phyloP scores from a whole-genome alignment of 2,888 invertebrate genomes.

The Nephrotoma appendiculata region DNA sequence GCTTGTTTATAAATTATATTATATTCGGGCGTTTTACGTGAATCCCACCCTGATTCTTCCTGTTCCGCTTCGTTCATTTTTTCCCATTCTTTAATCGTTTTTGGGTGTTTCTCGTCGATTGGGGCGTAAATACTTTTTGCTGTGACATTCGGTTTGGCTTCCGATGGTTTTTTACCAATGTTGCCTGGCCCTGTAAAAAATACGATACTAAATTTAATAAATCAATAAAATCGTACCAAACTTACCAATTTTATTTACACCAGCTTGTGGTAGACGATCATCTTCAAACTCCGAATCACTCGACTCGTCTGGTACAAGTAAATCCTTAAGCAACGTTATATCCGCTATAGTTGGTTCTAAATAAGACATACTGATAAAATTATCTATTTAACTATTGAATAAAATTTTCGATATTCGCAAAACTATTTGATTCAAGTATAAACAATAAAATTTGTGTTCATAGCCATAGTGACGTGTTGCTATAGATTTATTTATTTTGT shows the following conservation, averaged over 20 bases:
- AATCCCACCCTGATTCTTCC: slow-evolving; percentile 34
- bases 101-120: slow-evolving; percentile 12
- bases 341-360: slow-evolving; percentile 24
- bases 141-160: slow-evolving; percentile 9
- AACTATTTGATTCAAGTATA: background rate
- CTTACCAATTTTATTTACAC: slow-evolving; percentile 14
- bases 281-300: slow-evolving; percentile 22
- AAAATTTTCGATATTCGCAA: background rate
- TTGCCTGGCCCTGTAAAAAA: slow-evolving; percentile 32
- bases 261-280: slow-evolving; percentile 12
- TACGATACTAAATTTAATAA: background rate
- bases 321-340: slow-evolving; percentile 21
- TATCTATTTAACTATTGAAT: background rate
- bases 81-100: slow-evolving; percentile 27
- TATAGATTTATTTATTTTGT: background rate
- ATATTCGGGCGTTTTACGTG: slow-evolving; percentile 54
- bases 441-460: background rate
- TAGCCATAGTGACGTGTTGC: background rate
- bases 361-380: slow-evolving; percentile 21
- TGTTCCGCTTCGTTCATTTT: slow-evolving; percentile 37
- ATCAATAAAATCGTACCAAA: slow-evolving; percentile 3
- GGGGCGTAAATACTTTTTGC: slow-evolving; percentile 16
- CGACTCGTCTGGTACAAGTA: slow-evolving; percentile 21
- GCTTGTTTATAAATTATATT: slow-evolving; percentile 73
- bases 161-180: slow-evolving; percentile 22